Evolutionary conservation across 2,113 vertebrate species (phyloP).

Genomic region (Hemiscyllium ocellatum): DNA sequence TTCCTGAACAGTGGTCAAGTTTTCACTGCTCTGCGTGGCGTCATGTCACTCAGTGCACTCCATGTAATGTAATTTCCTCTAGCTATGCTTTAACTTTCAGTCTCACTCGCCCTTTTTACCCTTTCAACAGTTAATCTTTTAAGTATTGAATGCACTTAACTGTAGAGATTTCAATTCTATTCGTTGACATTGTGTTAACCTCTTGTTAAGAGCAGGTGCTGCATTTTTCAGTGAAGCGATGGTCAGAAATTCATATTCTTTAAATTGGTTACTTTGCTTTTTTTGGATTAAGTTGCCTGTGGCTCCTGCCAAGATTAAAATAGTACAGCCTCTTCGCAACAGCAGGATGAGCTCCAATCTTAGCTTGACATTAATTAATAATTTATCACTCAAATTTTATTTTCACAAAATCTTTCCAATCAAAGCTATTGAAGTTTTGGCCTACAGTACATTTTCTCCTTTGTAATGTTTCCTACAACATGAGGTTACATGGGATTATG

Average conservation of each 20-base stretch:
- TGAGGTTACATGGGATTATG: background rate
- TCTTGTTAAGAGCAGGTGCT: background rate
- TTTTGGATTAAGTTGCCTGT: background rate
- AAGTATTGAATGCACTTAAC: too few relatives aligned
- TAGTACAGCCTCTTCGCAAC: background rate
- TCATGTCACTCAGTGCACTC: background rate
- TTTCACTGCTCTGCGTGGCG: background rate
- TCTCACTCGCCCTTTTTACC: background rate
- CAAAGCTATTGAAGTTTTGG: background rate
- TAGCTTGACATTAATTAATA: background rate
- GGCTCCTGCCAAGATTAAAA: background rate
- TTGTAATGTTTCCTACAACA: background rate
- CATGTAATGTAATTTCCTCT: constrained; percentile 2
- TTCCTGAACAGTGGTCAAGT: background rate
- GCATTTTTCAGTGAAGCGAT: background rate
- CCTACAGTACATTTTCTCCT: background rate
- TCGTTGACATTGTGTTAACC: background rate
- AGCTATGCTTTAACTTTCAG: background rate
- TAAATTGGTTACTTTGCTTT: background rate
- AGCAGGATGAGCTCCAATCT: background rate
- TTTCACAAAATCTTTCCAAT: background rate
- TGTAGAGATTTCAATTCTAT: background rate
- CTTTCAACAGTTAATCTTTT: background rate
- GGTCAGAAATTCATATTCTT: background rate
- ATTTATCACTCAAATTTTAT: background rate